These are phyloP conservation scores for Lasioglossum figueresi DNA, from an alignment of 2,888 invertebrate species.

Conservation along the genomic window DNA sequence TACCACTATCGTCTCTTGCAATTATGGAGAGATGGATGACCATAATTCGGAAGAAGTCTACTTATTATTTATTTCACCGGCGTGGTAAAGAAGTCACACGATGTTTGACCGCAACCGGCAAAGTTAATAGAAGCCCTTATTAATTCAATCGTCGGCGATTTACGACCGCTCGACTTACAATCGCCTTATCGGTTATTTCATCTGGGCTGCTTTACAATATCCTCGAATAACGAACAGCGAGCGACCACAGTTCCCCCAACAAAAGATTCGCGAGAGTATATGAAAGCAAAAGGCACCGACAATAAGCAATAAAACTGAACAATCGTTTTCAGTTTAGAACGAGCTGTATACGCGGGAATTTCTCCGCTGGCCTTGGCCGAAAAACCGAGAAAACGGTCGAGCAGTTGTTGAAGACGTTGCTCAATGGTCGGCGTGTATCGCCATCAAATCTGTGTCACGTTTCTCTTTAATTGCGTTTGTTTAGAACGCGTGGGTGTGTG, in stretches of 20 bases:
- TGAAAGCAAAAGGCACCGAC: neutral
- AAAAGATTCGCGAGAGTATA: constrained; percentile 19
- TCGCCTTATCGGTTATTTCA: constrained; percentile 41
- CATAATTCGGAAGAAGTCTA: neutral
- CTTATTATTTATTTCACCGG: neutral
- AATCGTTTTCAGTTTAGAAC: neutral
- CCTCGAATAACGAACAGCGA: constrained; percentile 4
- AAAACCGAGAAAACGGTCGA: constrained; percentile 31
- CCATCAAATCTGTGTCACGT: constrained; percentile 57
- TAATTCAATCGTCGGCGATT: constrained; percentile 43
- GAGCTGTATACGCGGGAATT: constrained; percentile 2
- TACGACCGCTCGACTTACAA: constrained; percentile 34
- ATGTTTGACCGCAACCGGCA: constrained; percentile 6
- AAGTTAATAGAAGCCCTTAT: constrained; percentile 41
- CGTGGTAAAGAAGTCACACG: neutral
- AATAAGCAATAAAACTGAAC: constrained; percentile 13
- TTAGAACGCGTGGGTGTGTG: constrained; percentile 43
- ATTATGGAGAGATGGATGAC: neutral
- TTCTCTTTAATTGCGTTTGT: constrained; percentile 72
- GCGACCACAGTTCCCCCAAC: neutral
- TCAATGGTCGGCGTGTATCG: constrained; percentile 24
- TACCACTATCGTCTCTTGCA: neutral
- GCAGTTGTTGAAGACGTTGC: neutral
- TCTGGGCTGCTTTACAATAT: constrained; percentile 39
- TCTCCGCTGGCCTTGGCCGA: constrained; percentile 37